These are phyloP conservation scores for Pemphigus obesinymphae DNA, from an alignment of 1,140 invertebrate species.

Conservation along the genomic window DNA sequence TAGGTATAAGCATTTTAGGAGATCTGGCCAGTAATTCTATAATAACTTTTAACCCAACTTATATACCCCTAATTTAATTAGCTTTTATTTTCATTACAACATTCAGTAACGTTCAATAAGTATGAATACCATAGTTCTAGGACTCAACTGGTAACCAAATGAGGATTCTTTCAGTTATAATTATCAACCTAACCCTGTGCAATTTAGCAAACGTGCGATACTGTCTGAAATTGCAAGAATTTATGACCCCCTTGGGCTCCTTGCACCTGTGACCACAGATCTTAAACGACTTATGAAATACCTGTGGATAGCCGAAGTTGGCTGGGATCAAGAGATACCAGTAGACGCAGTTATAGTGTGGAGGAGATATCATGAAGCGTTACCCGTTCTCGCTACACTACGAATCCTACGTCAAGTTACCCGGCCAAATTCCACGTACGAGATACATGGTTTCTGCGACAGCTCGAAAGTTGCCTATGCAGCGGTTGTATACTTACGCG, in stretches of 20 bases:
- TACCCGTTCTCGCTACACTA: slow-evolving; percentile 37
- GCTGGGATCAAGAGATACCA: slow-evolving; percentile 50
- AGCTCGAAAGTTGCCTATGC: not conserved
- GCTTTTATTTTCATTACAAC: no score
- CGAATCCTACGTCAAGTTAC: slow-evolving; percentile 44
- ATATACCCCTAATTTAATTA: no score
- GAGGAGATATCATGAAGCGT: slow-evolving; percentile 42
- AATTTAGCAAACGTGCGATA: no score
- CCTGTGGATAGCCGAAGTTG: no score
- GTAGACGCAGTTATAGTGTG: slow-evolving; percentile 43
- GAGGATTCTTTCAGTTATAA: not conserved
- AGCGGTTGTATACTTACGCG: slow-evolving; percentile 1
- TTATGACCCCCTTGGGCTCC: slow-evolving; percentile 44
- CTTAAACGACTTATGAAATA: no score
- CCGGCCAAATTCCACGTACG: not conserved
- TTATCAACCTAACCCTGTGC: no score
- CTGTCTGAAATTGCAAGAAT: slow-evolving; percentile 44
- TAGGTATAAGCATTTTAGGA: no score
- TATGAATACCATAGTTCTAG: not conserved
- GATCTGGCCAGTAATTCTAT: no score
- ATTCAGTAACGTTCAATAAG: no score
- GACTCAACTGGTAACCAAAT: slow-evolving; percentile 19
- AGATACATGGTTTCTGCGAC: slow-evolving; percentile 11
- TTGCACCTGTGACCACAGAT: slow-evolving; percentile 31
- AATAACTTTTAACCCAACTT: no score